Evolutionary conservation across 2,797 vertebrate species (phyloP), one percentile per base, ranked within the genome.

Genomic region (Anomalospiza imberbis): DNA sequence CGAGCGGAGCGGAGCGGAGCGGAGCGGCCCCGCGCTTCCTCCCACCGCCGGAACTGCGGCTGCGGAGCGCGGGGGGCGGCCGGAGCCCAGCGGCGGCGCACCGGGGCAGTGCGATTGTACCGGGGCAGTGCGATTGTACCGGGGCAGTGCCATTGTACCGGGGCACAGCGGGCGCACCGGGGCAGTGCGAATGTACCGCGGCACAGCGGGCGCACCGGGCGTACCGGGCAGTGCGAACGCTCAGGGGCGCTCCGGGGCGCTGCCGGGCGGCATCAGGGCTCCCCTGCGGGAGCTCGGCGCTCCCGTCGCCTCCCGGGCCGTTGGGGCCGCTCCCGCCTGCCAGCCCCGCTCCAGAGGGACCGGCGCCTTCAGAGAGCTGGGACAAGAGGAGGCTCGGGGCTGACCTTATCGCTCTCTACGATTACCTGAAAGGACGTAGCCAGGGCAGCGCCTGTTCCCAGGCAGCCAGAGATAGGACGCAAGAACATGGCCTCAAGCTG

Each of bases 21-120:
- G 32, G 55, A 34, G n/a, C 55, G 22, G 55, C 28, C 62, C 60
- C 68, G 50, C 89, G 53, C 91, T 91, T 95, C 95, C 95, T 90
- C 83, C 68, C 42, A 29, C 38, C 8, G 8, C 47, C 75, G 96
- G 95, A 96, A 95, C 93, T 40, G 76, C 44, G n/a, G 68, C 12
- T 38, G n/a, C 88, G 6, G 66, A n/a, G 66, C 18, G 20, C 7
- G 24, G 36, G n/a, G 58, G n/a, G 25, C 9, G 74, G 22, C 40
- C 90, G 91, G 96, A 63, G 76, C 34, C 16, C 9, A 14, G 38
- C 55, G 13, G 63, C 18, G 51, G n/a, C 76, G 85, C 11, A 89
- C 95, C 48, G 79, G 19, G 82, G n/a, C 26, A 4, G 47, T 2
- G n/a, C 22, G 44, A 6, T 6, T 8, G 9, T 31, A 4, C 14